These are phyloP conservation scores for Ditylenchus weischeri DNA, from an alignment of 2,888 invertebrate genomes.

Conservation along the genomic window DNA sequence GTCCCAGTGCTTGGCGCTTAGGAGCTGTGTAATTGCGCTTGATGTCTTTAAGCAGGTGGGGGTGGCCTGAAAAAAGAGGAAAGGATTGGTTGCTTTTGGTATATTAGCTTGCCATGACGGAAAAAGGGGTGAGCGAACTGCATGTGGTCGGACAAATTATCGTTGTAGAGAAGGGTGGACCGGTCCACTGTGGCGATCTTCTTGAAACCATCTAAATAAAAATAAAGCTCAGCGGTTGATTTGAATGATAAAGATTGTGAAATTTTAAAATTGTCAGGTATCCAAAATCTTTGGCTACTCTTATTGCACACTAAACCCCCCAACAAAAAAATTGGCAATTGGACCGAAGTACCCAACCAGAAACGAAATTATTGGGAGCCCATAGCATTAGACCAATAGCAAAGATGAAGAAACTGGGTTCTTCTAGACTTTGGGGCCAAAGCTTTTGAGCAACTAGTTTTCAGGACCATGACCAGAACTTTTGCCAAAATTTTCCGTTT, in stretches of 20 bases:
- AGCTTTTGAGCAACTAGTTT: too few species aligned
- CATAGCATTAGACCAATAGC: too few species aligned
- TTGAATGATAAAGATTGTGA: background rate
- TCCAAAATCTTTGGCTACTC: too few species aligned
- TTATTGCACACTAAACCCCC: too few species aligned
- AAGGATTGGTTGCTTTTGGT: background rate
- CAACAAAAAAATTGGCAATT: too few species aligned
- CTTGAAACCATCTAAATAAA: conserved; percentile 81
- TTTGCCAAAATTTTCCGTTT: too few species aligned
- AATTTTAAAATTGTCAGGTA: too few species aligned
- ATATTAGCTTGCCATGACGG: conserved; percentile 16
- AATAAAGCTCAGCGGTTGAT: background rate
- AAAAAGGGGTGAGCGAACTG: conserved; percentile 94
- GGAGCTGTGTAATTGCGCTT: conserved; percentile 63
- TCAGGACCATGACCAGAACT: too few species aligned
- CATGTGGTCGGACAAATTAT: conserved; percentile 62
- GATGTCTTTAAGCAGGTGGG: conserved; percentile 80
- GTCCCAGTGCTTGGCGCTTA: background rate
- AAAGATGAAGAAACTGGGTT: too few species aligned
- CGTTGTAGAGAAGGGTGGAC: conserved; percentile 7
- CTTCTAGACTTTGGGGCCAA: too few species aligned
- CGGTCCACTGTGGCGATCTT: conserved; percentile 83
- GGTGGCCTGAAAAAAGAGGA: conserved; percentile 69
- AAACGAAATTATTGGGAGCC: too few species aligned
- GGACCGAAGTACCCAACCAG: too few species aligned